Evolutionary conservation across 2,113 vertebrate species (phyloP), one percentile per base, ranked within the genome.

Genomic region (Rhabdornis inornatus): DNA sequence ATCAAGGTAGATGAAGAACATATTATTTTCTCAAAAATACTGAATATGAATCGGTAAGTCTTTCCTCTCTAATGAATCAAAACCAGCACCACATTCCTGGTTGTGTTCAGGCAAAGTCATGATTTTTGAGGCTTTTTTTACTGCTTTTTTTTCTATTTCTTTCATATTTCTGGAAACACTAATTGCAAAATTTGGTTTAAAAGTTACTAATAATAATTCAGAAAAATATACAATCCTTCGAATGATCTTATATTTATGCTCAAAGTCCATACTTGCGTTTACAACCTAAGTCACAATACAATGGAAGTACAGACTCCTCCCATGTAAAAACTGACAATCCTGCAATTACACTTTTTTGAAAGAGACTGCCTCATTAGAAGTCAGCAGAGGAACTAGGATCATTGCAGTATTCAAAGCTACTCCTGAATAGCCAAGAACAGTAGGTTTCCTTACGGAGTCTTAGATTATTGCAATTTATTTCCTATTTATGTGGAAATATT

Each of bases 41-140:
- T n/a, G 69, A 30, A 49, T 47, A 37, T 23, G 25, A 81, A 39
- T 21, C 18, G 16, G 4, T 35, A 63, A 64, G 28, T 50, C 15
- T 20, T 76, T 55, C 23, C 5, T 27, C 3, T 44, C 33, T 12
- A 9, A 20, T 42, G 25, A 15, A 31, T 72, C 4, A 11, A 59
- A 37, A 64, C 0, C 9, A 64, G 11, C 7, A 16, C 5, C 7
- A 44, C 3, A 20, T 35, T 83, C 15, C 15, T 59, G 3, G 7
- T 59, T 68, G 5, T 42, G 9, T 77, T 76, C 35, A 50, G 24
- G 19, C 7, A 56, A 72, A 60, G 10, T 69, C 30, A 55, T 87
- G 2, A 60, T 64, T 60, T 64, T 64, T 72, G 20, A 89, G 25
- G 20, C 1, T 2, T 35, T 74, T 74, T 84, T 31, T 35, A 6